These are phyloP conservation scores for Microctenopoma stevenorrisi DNA, from an alignment of 2,797 vertebrate species.

Conservation along the genomic window DNA sequence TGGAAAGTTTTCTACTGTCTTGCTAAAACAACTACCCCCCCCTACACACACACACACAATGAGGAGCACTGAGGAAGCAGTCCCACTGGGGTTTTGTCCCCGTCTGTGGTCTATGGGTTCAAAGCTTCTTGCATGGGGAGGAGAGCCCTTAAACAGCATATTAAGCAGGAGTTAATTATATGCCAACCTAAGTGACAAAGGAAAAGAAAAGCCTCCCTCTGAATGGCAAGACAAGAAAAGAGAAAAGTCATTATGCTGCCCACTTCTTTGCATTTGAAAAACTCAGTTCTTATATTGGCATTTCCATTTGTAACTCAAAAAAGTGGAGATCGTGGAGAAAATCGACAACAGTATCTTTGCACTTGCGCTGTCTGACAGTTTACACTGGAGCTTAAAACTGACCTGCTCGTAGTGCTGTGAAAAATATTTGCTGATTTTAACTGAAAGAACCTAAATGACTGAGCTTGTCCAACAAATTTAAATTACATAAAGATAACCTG, in stretches of 20 bases:
- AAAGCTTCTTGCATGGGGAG: conserved; percentile 84
- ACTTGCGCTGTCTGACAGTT: conserved; percentile 30
- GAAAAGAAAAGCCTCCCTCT: conserved; percentile 81
- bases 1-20: conserved; percentile 4
- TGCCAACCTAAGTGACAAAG: conserved; percentile 86
- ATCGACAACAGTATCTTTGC: conserved; percentile 44
- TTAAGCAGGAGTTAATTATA: conserved; percentile 91
- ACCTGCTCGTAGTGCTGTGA: conserved; percentile 5
- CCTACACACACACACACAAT: conserved; percentile 45
- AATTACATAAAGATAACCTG: too few relatives aligned
- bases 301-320: conserved; percentile 83
- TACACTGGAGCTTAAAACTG: conserved; percentile 2
- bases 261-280: conserved; percentile 87
- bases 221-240: conserved; percentile 85
- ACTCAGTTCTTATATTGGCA: conserved; percentile 81
- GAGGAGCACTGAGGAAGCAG: conserved; percentile 69
- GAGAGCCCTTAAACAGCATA: conserved; percentile 86
- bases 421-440: too few relatives aligned
- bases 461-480: too few relatives aligned
- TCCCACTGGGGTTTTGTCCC: conserved; percentile 84
- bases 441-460: too few relatives aligned
- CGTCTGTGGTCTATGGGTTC: conserved; percentile 83
- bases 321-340: conserved; percentile 62
- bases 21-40: conserved; percentile 42
- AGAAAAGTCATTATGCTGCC: conserved; percentile 86